Base-by-base conservation (phyloP, 1,140 invertebrate genomes). In the Metaphire vulgaris region DNA sequence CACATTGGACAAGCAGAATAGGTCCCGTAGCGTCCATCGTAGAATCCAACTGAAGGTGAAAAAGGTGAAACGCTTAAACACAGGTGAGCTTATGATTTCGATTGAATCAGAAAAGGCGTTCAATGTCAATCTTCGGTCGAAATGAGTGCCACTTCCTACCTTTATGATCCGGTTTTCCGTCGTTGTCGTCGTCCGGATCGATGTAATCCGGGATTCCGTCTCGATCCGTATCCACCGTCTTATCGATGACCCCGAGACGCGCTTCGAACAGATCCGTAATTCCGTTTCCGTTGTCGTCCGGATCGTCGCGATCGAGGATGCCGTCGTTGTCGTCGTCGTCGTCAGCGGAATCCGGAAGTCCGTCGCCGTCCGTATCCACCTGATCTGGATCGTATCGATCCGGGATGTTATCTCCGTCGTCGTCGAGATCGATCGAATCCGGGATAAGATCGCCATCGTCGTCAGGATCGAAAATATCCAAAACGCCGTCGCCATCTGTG, bases 261-360 rank as follows among this genome's bases (percentile, higher is more conserved):
- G 26, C 33, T 74, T 74, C 72, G 2, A 74, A 41, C 33, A 56
- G 21, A 74, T 74, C 72, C 21, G 72, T n/a, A 15, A 74, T 26
- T n/a, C 72, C 72, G 26, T 74, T 64, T 26, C 64, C 31, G 41
- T 74, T 74, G 41, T 74, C 72, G 33, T 74, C 72, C 64, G 72
- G 72, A 64, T 74, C 72, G 0, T 56, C 26, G 26, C 26, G 29
- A 33, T 74, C 72, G 0, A 41, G 41, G 64, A 56, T 56, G 72
- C 72, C 72, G 32, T 74, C 72, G 26, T 74, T 74, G 31, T 74
- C 72, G 41, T 74, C 72, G 72, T 74, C 72, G 15, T 74, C 31
- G 26, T 74, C 72, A 1, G 12, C 28, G 33, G 33, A 74, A 41
- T 74, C 72, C 0, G 72, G 72, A 16, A 74, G 34, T 64, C 72